These are phyloP conservation scores for Apodemia zela DNA, from an alignment of 2,888 invertebrate genomes.

Conservation along the genomic window DNA sequence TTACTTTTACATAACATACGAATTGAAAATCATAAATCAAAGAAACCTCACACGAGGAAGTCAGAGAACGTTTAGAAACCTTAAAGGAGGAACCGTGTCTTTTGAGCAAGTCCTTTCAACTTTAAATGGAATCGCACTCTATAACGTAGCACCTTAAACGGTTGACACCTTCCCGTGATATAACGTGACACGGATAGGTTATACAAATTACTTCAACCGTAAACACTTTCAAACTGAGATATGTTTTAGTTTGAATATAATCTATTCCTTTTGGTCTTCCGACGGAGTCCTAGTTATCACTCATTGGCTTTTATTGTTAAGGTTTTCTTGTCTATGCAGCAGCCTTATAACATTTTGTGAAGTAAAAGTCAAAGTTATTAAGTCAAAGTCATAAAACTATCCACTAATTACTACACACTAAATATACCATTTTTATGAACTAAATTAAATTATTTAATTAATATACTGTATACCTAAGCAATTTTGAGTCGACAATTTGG, in stretches of 20 bases:
- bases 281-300: too few species aligned
- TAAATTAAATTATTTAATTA: too few species aligned
- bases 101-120: constrained; percentile 5
- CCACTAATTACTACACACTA: too few species aligned
- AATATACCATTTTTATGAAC: too few species aligned
- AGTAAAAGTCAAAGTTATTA: too few species aligned
- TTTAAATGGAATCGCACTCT: neutral
- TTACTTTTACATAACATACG: neutral
- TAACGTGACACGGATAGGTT: neutral
- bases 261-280: too few species aligned
- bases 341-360: too few species aligned
- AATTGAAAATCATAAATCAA: neutral
- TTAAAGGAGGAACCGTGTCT: neutral
- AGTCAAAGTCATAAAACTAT: too few species aligned
- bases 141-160: neutral
- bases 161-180: neutral
- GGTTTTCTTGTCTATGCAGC: too few species aligned
- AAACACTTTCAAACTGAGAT: neutral
- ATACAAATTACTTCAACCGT: neutral
- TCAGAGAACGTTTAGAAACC: neutral
- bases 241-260: neutral
- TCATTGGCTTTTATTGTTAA: too few species aligned
- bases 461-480: too few species aligned
- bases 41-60: neutral
- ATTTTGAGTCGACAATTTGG: too few species aligned